Evolutionary conservation across 1,140 invertebrate species (phyloP), one percentile per base, ranked within the genome.

Genomic region (Rhagoletis zephyria): DNA sequence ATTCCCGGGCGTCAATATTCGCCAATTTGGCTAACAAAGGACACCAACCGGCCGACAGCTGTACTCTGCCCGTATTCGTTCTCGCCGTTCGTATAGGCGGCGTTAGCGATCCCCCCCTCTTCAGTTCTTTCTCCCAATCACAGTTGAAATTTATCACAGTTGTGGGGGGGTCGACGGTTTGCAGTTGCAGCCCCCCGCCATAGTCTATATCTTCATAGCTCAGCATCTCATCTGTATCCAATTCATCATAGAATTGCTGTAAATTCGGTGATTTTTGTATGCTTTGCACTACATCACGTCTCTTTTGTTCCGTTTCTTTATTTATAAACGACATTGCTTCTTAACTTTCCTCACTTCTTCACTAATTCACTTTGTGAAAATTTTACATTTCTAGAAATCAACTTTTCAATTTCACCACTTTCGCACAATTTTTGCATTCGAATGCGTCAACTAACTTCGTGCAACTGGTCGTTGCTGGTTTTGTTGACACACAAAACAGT

Each of bases 41-140:
- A 59, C 74, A 81, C 74, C 74, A 81, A 81, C 74, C 74, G 19
- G 74, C 74, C n/a, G 74, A 56, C 4, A 81, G 16, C 7, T 81
- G 74, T 30, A 81, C 30, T 81, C 30, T 51, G 16, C 19, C n/a
- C 51, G 5, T 56, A 12, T 9, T 12, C 19, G 19, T 81, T 56
- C 74, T 56, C 10, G 30, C 45, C n/a, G 19, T 6, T 16, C 30
- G 30, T n/a, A 14, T 81, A 16, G 74, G 48, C 1, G 48, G 45
- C 9, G 48, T 51, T 3, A 51, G n/a, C 2, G n/a, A 1, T 3
- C 40, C 48, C 16, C 40, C 48, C 16, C 51, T 10, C 6, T 48
- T n/a, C 1, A 81, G 48, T 4, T 59, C 74, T 14, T 12, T 42
- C 7, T 81, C 74, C 74, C 74, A 81, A 56, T 51, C 48, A 81